Evolutionary conservation across 2,888 invertebrate species (phyloP), one percentile per base, ranked within the genome.

Genomic region (Acholoe squamosa): DNA sequence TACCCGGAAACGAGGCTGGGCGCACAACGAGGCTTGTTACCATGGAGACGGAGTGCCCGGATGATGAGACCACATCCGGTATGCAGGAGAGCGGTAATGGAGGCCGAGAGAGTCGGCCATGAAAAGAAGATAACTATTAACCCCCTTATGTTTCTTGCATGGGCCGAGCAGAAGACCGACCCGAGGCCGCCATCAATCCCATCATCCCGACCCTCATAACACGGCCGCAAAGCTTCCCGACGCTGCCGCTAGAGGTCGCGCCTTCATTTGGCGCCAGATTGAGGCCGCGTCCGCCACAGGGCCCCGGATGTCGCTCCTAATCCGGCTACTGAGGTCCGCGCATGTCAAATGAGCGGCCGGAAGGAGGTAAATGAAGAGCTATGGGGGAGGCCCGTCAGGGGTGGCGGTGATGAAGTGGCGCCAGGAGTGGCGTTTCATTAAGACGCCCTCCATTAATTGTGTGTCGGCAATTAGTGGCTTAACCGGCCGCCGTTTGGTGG

Each of bases 141-240:
- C 80, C 80, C 80, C 34, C 80, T 80, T 80, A 80, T 80, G 80
- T 80, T 80, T 80, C 80, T 80, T 80, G 80, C 80, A 80, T 80
- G 80, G 43, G 22, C 80, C 22, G 43, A 34, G 34, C n/a, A 10
- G 80, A 28, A 34, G 80, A 16, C 19, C 14, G 80, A 16, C 34
- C 43, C 80, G 14, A 12, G 80, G 34, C 33, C 80, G 34, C 80
- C 43, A 80, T 80, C 80, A 80, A 80, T 80, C 80, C 80, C 80
- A 80, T 80, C 80, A 80, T 80, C n/a, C 80, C 43, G 34, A 31
- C 19, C 80, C 34, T 80, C 80, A 80, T 80, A 80, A 80, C 80
- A 80, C 34, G 80, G 80, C 80, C 80, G 80, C 80, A 34, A 10
- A 22, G 25, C 34, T 43, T 80, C 43, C 34, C 22, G 34, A 12